Conservation (phyloP, 2,888 invertebrate genomes). For the Xanthia icteritia region DNA sequence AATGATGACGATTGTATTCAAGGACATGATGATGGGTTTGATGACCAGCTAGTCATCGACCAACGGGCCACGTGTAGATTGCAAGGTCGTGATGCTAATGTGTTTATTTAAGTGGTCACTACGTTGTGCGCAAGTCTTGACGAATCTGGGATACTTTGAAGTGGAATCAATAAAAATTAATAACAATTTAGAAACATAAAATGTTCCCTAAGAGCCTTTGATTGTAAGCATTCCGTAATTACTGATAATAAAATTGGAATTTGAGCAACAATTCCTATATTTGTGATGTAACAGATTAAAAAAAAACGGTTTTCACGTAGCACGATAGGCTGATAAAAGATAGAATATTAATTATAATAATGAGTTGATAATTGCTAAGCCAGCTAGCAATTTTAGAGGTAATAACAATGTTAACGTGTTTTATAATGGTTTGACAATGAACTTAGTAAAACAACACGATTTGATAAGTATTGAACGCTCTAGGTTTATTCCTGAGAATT, state of each 20-base stretch:
- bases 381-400: conserved; percentile 26
- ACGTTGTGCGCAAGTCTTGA: neutral
- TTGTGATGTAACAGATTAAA: conserved; percentile 33
- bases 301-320: neutral
- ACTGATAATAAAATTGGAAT: conserved; percentile 23
- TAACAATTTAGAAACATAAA: conserved; percentile 2
- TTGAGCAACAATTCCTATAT: conserved; percentile 10
- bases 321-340: conserved; percentile 34
- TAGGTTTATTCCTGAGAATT: conserved; percentile 19
- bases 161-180: neutral
- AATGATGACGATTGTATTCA: neutral
- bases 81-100: conserved; percentile 7
- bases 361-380: conserved; percentile 31
- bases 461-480: conserved; percentile 29
- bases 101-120: neutral
- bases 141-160: neutral
- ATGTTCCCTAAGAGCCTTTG: neutral
- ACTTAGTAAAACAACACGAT: conserved; percentile 23
- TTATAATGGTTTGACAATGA: conserved; percentile 42
- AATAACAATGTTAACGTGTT: conserved; percentile 15
- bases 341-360: conserved; percentile 26
- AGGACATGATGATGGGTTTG: neutral
- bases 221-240: conserved; percentile 21
- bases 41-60: neutral
- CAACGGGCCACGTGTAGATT: conserved; percentile 7